A percentile compares a stretch with the other conserved stretches of the same genome.
Evolutionary conservation across 2,797 vertebrate species (phyloP).

Genomic region (Rachycentron canadum): DNA sequence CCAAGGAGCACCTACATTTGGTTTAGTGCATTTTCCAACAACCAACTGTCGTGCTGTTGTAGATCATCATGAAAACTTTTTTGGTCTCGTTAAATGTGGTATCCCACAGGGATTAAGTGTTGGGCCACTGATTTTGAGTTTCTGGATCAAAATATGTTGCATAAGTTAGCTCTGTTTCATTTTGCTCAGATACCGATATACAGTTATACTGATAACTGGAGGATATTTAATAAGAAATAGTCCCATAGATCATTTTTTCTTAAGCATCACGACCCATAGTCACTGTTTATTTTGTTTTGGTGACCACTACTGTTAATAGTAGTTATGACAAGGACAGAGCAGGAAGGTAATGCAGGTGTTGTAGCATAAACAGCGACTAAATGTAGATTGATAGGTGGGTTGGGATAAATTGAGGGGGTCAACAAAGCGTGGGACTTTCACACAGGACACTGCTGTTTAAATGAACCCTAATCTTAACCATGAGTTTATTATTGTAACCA

Average conservation of each 20-base stretch:
- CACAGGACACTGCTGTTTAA: background rate
- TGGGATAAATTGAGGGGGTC: background rate
- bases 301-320: background rate
- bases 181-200: background rate
- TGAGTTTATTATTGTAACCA: background rate
- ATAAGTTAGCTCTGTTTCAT: background rate
- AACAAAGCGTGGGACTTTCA: background rate
- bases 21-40: background rate
- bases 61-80: background rate
- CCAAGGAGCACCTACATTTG: background rate
- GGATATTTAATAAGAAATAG: background rate
- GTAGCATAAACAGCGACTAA: too few relatives aligned
- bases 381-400: background rate
- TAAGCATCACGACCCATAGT: background rate
- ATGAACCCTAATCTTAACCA: background rate
- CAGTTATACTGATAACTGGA: background rate
- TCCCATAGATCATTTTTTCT: background rate
- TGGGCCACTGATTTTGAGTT: background rate
- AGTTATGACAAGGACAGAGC: too few relatives aligned
- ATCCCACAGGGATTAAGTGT: background rate
- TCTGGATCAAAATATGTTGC: background rate
- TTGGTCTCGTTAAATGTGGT: background rate
- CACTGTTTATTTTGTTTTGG: background rate
- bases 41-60: background rate
- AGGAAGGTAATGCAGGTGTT: background rate